Evolutionary conservation across 1,140 invertebrate species (phyloP).

Genomic region (Aphelenchoides besseyi): DNA sequence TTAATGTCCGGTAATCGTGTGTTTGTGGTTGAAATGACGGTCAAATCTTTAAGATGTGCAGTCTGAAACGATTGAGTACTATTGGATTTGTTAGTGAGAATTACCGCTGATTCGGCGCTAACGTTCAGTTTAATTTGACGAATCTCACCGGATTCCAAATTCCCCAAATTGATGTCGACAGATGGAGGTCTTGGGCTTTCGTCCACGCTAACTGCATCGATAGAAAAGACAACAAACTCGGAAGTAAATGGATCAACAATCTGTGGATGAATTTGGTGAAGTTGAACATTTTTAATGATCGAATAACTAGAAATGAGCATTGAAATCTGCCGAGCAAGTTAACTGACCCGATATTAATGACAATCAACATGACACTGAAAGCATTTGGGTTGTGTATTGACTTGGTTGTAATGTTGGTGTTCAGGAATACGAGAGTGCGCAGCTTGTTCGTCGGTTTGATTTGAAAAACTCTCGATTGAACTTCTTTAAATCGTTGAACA

Average conservation of each 20-base stretch:
- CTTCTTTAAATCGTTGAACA: neutral
- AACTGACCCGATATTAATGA: conserved; percentile 20
- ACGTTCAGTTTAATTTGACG: neutral
- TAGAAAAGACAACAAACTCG: neutral
- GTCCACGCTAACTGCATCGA: neutral
- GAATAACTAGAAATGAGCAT: conserved; percentile 5
- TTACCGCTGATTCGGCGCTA: neutral
- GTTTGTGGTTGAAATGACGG: neutral
- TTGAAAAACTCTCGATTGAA: neutral
- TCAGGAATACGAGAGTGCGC: conserved; percentile 4
- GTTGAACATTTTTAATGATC: neutral
- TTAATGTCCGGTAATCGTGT: neutral
- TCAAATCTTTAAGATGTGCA: neutral
- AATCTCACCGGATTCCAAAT: conserved; percentile 7
- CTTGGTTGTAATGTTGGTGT: neutral
- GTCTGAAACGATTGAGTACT: conserved; percentile 10
- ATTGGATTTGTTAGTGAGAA: neutral
- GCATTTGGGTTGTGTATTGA: neutral
- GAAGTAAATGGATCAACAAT: neutral
- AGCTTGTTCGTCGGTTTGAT: neutral
- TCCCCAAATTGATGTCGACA: neutral
- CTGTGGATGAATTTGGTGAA: neutral
- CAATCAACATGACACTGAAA: conserved; percentile 1
- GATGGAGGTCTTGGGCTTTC: neutral
- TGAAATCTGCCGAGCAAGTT: neutral